Base-by-base conservation (phyloP, 2,888 invertebrate genomes). In the Phragmatobia fuliginosa region DNA sequence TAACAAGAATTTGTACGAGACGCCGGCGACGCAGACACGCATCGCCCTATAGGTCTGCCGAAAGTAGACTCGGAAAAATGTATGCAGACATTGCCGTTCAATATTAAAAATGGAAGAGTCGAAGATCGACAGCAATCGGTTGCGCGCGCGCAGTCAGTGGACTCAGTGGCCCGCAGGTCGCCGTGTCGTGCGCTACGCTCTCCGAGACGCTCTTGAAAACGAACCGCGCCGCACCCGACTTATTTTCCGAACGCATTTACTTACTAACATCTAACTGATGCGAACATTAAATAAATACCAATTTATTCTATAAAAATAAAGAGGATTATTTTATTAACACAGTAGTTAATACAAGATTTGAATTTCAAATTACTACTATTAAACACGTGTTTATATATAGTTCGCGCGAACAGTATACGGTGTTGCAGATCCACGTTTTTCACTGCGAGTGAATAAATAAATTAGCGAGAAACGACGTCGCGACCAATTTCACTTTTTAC, bases 401-500 rank as follows among this genome's bases (percentile, higher is more conserved):
- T 92, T 91, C 89, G 89, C 92, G 91, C 92, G 91, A 91, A 91
- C 85, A 84, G 86, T 87, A 84, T 84, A 86, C 87, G 84, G 89
- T 92, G 88, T 88, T 89, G 88, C 87, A 81, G 85, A 87, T 90
- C 88, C 89, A 90, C 91, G 92, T 94, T 94, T 93, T 93, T 93
- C 92, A 89, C 90, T 87, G 84, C 84, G 82, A 91, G 90, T 93
- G 92, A 91, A 91, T 91, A 90, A 89, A 91, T 92, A 90, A 90
- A 90, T 89, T 90, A 86, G 86, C 87, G 84, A 85, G 82, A 87
- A 84, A 84, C 84, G 87, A 85, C 86, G 72, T 85, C 83, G 83
- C 88, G 88, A 90, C 85, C 89, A 93, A 91, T 94, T 94, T 94
- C 92, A 94, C 93, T 94, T 94, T 91, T 94, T 91, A 91, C 87